phyloP scores from a whole-genome alignment of 2,888 invertebrate genomes.

The Nycteola revayana region DNA sequence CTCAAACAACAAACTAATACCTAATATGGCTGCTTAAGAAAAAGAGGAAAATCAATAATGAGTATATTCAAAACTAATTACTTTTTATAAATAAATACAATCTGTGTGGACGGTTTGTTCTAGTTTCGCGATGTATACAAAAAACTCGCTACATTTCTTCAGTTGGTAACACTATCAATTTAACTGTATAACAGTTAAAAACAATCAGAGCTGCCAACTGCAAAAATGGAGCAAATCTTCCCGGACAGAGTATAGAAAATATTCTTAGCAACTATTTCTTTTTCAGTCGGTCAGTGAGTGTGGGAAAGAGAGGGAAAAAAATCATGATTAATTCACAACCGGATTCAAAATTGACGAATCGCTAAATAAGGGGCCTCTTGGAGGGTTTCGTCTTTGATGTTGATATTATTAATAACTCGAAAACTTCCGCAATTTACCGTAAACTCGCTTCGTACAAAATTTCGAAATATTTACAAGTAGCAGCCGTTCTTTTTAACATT shows the following conservation, averaged over 20 bases:
- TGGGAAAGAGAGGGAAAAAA: slow-evolving; percentile 38
- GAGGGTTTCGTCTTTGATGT: slow-evolving; percentile 24
- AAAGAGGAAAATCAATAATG: slow-evolving; percentile 53
- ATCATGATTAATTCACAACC: slow-evolving; percentile 51
- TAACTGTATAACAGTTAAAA: background rate
- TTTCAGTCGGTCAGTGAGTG: slow-evolving; percentile 53
- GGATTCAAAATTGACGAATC: slow-evolving; percentile 46
- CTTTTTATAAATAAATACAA: slow-evolving; percentile 70
- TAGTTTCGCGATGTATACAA: slow-evolving; percentile 21
- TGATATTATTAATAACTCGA: slow-evolving; percentile 5
- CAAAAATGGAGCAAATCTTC: slow-evolving; percentile 20
- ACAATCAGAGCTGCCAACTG: background rate
- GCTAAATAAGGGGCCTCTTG: slow-evolving; percentile 32
- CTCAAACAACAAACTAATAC: slow-evolving; percentile 28
- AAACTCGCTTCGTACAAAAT: slow-evolving; percentile 5
- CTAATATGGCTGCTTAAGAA: slow-evolving; percentile 72
- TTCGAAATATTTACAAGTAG: background rate
- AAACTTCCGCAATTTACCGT: slow-evolving; percentile 4
- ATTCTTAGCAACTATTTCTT: slow-evolving; percentile 54
- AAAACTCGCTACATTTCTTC: background rate
- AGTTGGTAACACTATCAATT: background rate
- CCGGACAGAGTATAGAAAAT: slow-evolving; percentile 62
- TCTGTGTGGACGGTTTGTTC: slow-evolving; percentile 73
- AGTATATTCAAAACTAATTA: slow-evolving; percentile 49
- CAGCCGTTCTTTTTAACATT: background rate